These are phyloP conservation scores for Scaptomyza montana DNA, from an alignment of 1,140 invertebrate genomes.

Conservation along the genomic window DNA sequence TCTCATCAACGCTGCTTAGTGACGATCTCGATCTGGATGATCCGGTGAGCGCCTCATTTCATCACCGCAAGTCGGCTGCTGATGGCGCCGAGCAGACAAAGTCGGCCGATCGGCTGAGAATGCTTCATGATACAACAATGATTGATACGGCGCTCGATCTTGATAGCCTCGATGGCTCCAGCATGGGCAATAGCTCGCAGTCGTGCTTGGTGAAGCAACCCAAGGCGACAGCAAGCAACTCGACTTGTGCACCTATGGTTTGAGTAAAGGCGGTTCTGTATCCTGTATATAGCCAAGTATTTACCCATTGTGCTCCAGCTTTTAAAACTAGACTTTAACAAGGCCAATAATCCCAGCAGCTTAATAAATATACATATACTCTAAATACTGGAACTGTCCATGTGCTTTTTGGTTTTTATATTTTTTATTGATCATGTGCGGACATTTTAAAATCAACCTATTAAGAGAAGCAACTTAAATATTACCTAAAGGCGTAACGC, in stretches of 20 bases:
- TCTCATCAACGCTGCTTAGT: constrained; percentile 75
- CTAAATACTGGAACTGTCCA: constrained; percentile 14
- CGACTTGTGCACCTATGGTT: constrained; percentile 55
- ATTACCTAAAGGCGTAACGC: constrained; percentile 80
- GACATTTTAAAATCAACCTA: constrained; percentile 57
- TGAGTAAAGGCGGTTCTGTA: constrained; percentile 39
- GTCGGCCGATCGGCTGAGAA: constrained; percentile 87
- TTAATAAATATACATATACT: constrained; percentile 41
- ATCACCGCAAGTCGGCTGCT: constrained; percentile 46
- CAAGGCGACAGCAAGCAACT: constrained; percentile 28
- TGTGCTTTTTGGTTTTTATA: constrained; percentile 15
- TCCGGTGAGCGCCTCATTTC: constrained; percentile 76
- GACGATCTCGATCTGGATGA: constrained; percentile 83
- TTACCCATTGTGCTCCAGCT: constrained; percentile 33
- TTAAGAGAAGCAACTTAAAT: constrained; percentile 72
- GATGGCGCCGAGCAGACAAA: constrained; percentile 70
- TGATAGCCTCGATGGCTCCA: constrained; percentile 88
- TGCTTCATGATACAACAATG: constrained; percentile 93
- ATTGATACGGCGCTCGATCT: constrained; percentile 93
- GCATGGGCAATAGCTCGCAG: constrained; percentile 81
- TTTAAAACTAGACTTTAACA: constrained; percentile 23
- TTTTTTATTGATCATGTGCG: constrained; percentile 15
- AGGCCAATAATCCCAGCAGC: constrained; percentile 13
- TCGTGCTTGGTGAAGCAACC: constrained; percentile 79
- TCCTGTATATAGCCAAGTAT: constrained; percentile 57